Evolutionary conservation across 2,888 invertebrate species (phyloP), one percentile per base, ranked within the genome.

Genomic region (Xestia xanthographa): DNA sequence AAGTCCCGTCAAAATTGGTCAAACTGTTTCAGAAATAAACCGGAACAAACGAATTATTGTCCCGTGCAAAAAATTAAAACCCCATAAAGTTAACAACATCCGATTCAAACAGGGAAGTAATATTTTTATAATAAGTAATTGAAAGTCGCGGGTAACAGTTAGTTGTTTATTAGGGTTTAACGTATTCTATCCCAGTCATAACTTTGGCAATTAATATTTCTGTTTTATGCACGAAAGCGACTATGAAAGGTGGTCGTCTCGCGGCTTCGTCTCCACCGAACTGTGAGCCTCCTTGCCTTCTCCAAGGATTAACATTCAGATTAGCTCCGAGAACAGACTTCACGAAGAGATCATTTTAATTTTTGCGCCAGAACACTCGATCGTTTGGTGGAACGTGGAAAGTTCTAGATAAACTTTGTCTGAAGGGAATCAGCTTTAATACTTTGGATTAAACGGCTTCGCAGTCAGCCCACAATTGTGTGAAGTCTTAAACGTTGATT

Each of bases 341-440:
- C 38, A 26, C 48, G 63, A 43, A 53, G 41, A 38, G 79, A 71
- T 70, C 38, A 72, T 56, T 77, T 60, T 66, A 48, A 75, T 85
- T 72, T 85, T 75, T 72, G 74, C 62, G 12, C 26, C 5, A 34
- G 45, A 79, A 65, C 50, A 50, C 60, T 62, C n/a, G 48, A 71
- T 66, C 43, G 65, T 62, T 77, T 43, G 60, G 65, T 66, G 41
- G 29, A 56, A 77, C 65, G 34, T 34, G 67, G 12, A 38, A 68
- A 80, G 65, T 81, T 80, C 29, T 14, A 3, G 41, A 65, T 56
- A 45, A 75, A 85, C 72, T 85, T 73, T n/a, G 50, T 72, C 53
- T 67, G 60, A 66, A 43, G 34, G 29, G 67, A 72, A 78, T 71
- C 74, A 45, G 78, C 72, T 78, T 75, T 58, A 78, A 67, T 70